These are phyloP conservation scores for Bubo blakistoni DNA, from an alignment of 2,113 vertebrate species.

Conservation along the genomic window DNA sequence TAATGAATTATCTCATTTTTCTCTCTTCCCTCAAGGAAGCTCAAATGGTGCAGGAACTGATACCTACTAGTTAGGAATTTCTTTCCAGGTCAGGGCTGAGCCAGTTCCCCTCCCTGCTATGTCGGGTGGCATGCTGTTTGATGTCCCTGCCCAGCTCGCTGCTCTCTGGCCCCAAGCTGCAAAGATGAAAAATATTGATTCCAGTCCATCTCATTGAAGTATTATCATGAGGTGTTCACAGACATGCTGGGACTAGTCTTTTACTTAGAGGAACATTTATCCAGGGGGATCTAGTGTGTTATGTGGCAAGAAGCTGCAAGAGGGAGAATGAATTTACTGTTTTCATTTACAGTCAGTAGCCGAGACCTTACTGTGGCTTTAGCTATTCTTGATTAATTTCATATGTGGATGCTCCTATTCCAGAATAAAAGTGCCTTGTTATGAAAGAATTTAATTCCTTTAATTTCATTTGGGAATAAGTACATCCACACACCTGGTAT, in stretches of 20 bases:
- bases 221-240: background rate
- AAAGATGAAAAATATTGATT: conserved; percentile 36
- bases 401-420: conserved; percentile 32
- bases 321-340: conserved; percentile 25
- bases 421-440: conserved; percentile 46
- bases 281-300: background rate
- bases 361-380: conserved; percentile 13
- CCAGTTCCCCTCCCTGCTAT: background rate
- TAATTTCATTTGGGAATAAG: conserved; percentile 19
- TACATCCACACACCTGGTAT: conserved; percentile 20
- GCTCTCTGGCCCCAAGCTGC: background rate
- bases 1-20: background rate
- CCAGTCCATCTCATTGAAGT: background rate
- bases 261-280: background rate
- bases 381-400: conserved; percentile 38
- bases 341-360: conserved; percentile 29
- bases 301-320: background rate
- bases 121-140: background rate
- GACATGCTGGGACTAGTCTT: background rate
- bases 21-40: background rate
- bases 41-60: background rate
- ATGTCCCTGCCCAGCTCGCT: background rate
- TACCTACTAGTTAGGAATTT: background rate
- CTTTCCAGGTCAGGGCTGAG: background rate
- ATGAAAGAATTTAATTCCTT: conserved; percentile 4